Percentiles rank a stretch among this genome's conserved stretches.
phyloP scores from a whole-genome alignment of 2,888 invertebrate genomes.

The Parnassius mnemosyne region DNA sequence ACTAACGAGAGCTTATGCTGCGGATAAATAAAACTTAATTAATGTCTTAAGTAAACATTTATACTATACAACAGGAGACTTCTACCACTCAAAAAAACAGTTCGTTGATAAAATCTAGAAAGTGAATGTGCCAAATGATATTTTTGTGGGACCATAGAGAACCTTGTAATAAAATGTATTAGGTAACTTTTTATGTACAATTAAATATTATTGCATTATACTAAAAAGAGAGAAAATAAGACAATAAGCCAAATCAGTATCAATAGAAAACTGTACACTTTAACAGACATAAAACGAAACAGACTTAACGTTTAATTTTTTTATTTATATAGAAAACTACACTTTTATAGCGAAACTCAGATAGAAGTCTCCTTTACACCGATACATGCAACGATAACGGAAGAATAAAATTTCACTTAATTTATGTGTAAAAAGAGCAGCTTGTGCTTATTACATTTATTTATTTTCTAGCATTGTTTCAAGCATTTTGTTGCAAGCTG shows the following conservation, averaged over 20 bases:
- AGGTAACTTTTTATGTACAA: too few relatives aligned
- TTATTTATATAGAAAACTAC: too few relatives aligned
- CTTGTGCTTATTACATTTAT: conserved; percentile 6
- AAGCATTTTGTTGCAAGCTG: conserved; percentile 12
- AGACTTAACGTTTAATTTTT: too few relatives aligned
- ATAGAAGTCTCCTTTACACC: conserved; percentile 13
- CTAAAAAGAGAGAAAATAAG: too few relatives aligned
- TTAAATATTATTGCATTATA: not conserved
- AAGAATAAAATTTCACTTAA: conserved; percentile 1
- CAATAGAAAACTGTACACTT: too few relatives aligned
- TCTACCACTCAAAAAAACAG: not conserved
- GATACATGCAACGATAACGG: conserved; percentile 17
- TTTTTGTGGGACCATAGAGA: too few relatives aligned
- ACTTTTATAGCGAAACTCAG: not conserved
- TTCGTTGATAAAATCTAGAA: too few relatives aligned
- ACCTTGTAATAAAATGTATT: too few relatives aligned
- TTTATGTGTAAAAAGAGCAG: conserved; percentile 7
- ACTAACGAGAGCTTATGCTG: conserved; percentile 87
- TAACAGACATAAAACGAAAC: too few relatives aligned
- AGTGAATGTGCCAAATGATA: too few relatives aligned
- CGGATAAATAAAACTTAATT: not conserved
- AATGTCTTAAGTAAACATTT: too few relatives aligned
- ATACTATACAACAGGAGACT: conserved; percentile 5
- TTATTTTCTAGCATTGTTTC: conserved; percentile 5
- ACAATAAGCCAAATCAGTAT: too few relatives aligned